Base-by-base conservation (phyloP, 1,140 invertebrate species). In the Archegozetes longisetosus region DNA sequence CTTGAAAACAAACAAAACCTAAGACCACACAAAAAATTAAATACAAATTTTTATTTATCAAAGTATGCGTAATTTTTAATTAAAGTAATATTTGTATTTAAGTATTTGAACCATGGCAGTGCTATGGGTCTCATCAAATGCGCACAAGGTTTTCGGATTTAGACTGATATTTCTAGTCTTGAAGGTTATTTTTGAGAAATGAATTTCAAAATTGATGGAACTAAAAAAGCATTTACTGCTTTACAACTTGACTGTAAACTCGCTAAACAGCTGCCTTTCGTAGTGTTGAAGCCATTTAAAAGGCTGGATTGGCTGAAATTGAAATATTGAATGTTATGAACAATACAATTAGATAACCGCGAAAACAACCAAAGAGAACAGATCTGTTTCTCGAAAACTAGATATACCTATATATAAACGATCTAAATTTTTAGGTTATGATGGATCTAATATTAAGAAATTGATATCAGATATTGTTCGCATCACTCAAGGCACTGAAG, bases 121-220 rank as follows among this genome's bases (percentile, higher is more conserved):
- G n/a, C n/a, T n/a, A n/a, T n/a, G n/a, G 95, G 95, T 14, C 74
- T 97, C 22, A 75, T 97, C 9, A 82, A 84, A 3, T 66, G 76
- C 47, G 70, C 75, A 32, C 67, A 77, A 25, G 81, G 92, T 63
- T 89, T 91, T 68, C 77, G 78, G 66, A 79, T 98, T 60, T 76
- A 98, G 17, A 96, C 91, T 9, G 94, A 98, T 77, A 82, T 98
- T 67, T 75, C 94, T 83, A 95, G 95, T 52, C 92, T 98, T 67
- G 95, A 99, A 76, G 95, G 98, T 72, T 97, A 94, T 73, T 77
- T 94, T 72, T 95, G 95, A 1, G 94, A 99, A 68, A 98, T 98
- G 94, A 95, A 99, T 75, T 97, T 98, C 73, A 99, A 98, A 78
- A 76, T 98, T 62, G 90, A 92, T 1, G 94, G 92, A 0, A 94